Conservation (phyloP, 1,140 invertebrate species). For the Dinoponera quadriceps region DNA sequence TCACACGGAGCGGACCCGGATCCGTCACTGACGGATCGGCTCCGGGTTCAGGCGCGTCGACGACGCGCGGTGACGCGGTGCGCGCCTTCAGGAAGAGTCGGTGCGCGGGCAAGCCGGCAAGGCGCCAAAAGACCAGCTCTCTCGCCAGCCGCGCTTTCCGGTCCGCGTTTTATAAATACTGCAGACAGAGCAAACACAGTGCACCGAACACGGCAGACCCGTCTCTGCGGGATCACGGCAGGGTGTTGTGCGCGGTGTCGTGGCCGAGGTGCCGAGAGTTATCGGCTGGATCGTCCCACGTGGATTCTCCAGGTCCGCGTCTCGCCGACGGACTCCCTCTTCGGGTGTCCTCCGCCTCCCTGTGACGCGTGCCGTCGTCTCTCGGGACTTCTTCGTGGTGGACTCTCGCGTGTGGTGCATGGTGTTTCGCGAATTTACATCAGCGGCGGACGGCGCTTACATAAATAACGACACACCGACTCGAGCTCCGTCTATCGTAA, state of each 20-base stretch:
- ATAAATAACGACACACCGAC: conserved; percentile 54
- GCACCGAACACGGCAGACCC: conserved; percentile 71
- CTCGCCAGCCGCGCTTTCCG: conserved; percentile 82
- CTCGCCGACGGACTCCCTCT: neutral
- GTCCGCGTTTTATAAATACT: conserved; percentile 87
- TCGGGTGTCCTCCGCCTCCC: neutral
- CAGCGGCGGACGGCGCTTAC: conserved; percentile 4
- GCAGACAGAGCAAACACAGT: conserved; percentile 81
- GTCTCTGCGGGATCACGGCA: conserved; percentile 62
- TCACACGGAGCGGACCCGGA: too few species aligned
- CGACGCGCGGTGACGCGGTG: conserved; percentile 46
- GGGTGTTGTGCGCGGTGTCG: conserved; percentile 37
- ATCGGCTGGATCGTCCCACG: neutral
- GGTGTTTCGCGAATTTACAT: conserved; percentile 22
- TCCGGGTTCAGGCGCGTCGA: neutral
- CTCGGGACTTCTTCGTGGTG: too few species aligned
- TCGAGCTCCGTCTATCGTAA: conserved; percentile 34
- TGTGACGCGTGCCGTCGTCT: neutral
- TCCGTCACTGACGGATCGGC: neutral
- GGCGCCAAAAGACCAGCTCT: conserved; percentile 84
- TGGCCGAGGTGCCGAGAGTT: neutral
- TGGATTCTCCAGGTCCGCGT: conserved; percentile 6
- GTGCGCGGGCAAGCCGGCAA: conserved; percentile 80
- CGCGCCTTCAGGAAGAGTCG: conserved; percentile 66
- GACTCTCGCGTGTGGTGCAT: neutral